These are phyloP conservation scores for Zygothrica quintamaculata DNA, from an alignment of 2,888 invertebrate species.

Conservation along the genomic window DNA sequence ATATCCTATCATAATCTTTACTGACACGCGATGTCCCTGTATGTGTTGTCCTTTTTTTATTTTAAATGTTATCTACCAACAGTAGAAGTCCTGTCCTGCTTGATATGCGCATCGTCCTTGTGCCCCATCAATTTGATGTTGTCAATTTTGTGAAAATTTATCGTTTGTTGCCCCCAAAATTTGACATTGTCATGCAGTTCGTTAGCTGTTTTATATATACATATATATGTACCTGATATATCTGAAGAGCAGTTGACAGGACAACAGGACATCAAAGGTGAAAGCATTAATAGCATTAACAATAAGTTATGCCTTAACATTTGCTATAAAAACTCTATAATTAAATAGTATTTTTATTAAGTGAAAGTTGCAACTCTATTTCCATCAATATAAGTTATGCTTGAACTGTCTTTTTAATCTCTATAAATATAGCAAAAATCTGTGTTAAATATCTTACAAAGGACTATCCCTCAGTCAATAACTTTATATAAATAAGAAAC, in stretches of 20 bases:
- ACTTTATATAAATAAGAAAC: slow-evolving; percentile 14
- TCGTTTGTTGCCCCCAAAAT: slow-evolving; percentile 66
- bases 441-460: slow-evolving; percentile 6
- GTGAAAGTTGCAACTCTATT: too few relatives aligned
- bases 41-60: slow-evolving; percentile 31
- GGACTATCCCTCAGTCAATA: slow-evolving; percentile 26
- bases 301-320: too few relatives aligned
- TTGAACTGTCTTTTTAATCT: too few relatives aligned
- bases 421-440: slow-evolving; percentile 1
- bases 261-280: slow-evolving; percentile 30
- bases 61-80: slow-evolving; percentile 46
- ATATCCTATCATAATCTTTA: slow-evolving; percentile 76
- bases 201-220: slow-evolving; percentile 60
- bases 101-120: slow-evolving; percentile 12
- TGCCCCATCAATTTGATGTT: slow-evolving; percentile 76
- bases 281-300: slow-evolving; percentile 26
- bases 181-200: slow-evolving; percentile 81
- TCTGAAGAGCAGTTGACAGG: slow-evolving; percentile 41
- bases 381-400: too few relatives aligned
- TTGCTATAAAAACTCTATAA: too few relatives aligned
- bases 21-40: slow-evolving; percentile 73
- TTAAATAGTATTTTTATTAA: too few relatives aligned
- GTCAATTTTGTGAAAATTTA: slow-evolving; percentile 80
- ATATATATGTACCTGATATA: too few relatives aligned
- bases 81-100: slow-evolving; percentile 1